Evolutionary conservation across 64 coral and sea anemone genomes (phyloP).

Genomic region (Pocillopora damicornis): DNA sequence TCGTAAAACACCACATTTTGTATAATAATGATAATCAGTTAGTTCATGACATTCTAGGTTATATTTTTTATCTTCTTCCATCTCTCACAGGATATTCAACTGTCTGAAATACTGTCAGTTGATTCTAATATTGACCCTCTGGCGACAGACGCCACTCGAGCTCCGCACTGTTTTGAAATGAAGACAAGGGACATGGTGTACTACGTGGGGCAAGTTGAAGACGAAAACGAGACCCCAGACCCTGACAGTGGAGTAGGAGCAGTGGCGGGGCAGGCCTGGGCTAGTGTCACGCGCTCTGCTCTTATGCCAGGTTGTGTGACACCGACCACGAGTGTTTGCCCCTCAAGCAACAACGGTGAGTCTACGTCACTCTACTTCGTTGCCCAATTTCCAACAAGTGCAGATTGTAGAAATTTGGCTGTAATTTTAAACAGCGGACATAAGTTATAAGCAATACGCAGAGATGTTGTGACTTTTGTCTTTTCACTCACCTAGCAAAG

Average conservation of each 20-base stretch:
- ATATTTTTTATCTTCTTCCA: not conserved
- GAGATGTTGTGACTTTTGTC: too few relatives aligned
- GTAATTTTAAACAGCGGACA: too few relatives aligned
- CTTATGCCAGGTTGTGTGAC: constrained; percentile 93
- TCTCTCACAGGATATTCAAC: constrained; percentile 65
- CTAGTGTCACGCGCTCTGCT: constrained; percentile 75
- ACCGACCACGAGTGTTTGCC: constrained; percentile 67
- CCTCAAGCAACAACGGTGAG: not conserved
- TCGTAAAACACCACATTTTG: too few relatives aligned
- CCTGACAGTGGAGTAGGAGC: constrained; percentile 82
- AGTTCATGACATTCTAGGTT: not conserved
- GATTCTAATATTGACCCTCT: constrained; percentile 87
- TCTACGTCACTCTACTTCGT: too few relatives aligned
- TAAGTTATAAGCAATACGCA: too few relatives aligned
- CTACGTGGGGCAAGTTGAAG: constrained; percentile 78
- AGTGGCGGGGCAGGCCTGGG: constrained; percentile 76
- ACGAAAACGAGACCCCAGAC: constrained; percentile 60
- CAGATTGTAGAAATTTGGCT: too few relatives aligned
- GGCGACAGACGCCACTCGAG: constrained; percentile 69
- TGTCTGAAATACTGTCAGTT: constrained; percentile 86
- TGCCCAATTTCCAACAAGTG: too few relatives aligned
- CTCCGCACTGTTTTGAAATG: constrained; percentile 90
- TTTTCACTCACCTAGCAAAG: too few relatives aligned
- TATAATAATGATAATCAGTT: too few relatives aligned
- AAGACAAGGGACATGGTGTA: constrained; percentile 84